Conservation (phyloP, 2,113 vertebrate genomes). For the Tauraco erythrolophus region DNA sequence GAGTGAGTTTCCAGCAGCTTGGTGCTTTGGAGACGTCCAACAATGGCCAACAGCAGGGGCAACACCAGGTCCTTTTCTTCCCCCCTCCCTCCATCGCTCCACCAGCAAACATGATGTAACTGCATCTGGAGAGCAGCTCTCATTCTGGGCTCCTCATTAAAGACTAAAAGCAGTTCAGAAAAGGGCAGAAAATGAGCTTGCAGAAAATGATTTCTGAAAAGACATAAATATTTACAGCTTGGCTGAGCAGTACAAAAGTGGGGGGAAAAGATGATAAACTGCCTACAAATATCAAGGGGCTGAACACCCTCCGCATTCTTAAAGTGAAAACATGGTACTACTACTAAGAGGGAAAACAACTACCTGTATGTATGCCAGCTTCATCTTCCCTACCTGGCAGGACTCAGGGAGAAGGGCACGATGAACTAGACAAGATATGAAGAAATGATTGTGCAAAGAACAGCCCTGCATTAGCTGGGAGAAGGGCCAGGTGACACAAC, state of each 20-base stretch:
- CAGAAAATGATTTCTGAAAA: neutral
- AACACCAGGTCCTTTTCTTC: neutral
- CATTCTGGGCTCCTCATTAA: neutral
- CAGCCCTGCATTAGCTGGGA: neutral
- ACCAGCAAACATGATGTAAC: neutral
- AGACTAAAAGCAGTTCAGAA: neutral
- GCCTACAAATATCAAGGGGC: neutral
- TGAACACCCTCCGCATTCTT: neutral
- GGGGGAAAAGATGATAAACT: neutral
- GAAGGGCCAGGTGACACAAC: neutral
- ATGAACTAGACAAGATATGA: neutral
- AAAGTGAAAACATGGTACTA: neutral
- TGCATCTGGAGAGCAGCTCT: neutral
- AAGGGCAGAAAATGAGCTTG: neutral
- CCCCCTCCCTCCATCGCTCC: neutral
- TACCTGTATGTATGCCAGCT: neutral
- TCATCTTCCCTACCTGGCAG: neutral
- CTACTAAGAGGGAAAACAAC: neutral
- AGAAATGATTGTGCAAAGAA: neutral
- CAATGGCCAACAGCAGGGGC: neutral
- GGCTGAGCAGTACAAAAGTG: neutral
- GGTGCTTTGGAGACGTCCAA: neutral
- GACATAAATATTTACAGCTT: slow-evolving; percentile 2
- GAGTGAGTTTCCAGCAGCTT: neutral
- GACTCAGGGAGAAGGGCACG: neutral